Percentiles rank a stretch among this genome's conserved stretches.
These are phyloP conservation scores for Plumapathes pennacea DNA, from an alignment of 92 coral and sea anemone genomes.

Conservation along the genomic window DNA sequence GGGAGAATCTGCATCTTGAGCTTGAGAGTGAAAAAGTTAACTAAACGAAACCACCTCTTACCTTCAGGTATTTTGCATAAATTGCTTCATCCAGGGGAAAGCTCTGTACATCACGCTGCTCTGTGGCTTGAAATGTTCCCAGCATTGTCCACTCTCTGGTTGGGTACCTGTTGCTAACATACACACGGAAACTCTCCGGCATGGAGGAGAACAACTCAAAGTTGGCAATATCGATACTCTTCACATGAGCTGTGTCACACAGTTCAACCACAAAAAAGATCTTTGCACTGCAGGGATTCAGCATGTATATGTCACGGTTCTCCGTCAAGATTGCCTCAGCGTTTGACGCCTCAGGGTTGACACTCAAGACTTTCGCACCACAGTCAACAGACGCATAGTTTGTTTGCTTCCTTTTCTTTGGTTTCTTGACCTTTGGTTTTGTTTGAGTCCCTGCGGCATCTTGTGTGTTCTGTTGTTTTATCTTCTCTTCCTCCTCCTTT, in stretches of 20 bases:
- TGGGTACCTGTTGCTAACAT: slow-evolving; percentile 89
- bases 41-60: too few relatives aligned
- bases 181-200: slow-evolving; percentile 86
- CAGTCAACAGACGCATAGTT: slow-evolving; percentile 96
- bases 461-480: slow-evolving; percentile 49
- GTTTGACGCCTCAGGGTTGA: slow-evolving; percentile 81
- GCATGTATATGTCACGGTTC: slow-evolving; percentile 90
- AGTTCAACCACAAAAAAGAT: slow-evolving; percentile 96
- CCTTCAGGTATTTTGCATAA: slow-evolving; percentile 97
- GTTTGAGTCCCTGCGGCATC: slow-evolving; percentile 23
- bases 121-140: slow-evolving; percentile 89
- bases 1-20: too few relatives aligned
- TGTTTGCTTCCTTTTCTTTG: slow-evolving; percentile 85
- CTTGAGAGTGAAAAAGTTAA: too few relatives aligned
- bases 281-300: slow-evolving; percentile 94
- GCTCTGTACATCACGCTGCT: slow-evolving; percentile 80
- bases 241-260: slow-evolving; percentile 88
- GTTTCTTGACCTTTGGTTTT: slow-evolving; percentile 62
- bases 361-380: slow-evolving; percentile 83
- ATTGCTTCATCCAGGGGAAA: slow-evolving; percentile 92
- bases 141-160: slow-evolving; percentile 96
- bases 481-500: slow-evolving; percentile 84
- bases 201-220: slow-evolving; percentile 96
- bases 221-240: slow-evolving; percentile 88
- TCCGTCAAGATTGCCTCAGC: slow-evolving; percentile 73